Evolutionary conservation across 2,888 invertebrate genomes (phyloP).

Genomic region (Gisinianus flammeolus): DNA sequence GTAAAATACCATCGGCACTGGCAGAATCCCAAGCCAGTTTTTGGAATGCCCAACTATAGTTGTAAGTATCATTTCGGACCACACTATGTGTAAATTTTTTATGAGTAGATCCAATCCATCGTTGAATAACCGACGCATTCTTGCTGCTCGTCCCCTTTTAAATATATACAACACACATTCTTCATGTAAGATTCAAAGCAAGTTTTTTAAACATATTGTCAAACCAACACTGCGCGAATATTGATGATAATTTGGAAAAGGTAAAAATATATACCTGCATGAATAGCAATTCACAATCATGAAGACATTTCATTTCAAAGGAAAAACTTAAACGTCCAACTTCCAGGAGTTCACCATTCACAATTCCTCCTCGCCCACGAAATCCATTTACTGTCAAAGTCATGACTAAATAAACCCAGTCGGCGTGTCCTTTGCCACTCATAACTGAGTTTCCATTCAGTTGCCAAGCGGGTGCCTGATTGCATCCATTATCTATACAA

Average conservation of each 20-base stretch:
- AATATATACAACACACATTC: not conserved
- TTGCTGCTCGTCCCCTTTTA: constrained; percentile 61
- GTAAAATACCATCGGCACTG: constrained; percentile 29
- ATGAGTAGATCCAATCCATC: constrained; percentile 62
- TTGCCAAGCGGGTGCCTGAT: constrained; percentile 64
- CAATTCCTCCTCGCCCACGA: constrained; percentile 61
- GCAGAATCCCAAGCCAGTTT: constrained; percentile 59
- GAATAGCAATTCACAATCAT: constrained; percentile 66
- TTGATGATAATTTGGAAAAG: too few relatives aligned
- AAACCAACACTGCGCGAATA: too few relatives aligned
- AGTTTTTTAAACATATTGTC: not conserved
- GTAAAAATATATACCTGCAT: too few relatives aligned
- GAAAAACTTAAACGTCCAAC: constrained; percentile 65
- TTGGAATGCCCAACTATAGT: constrained; percentile 65
- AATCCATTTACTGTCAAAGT: constrained; percentile 64
- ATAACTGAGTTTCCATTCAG: constrained; percentile 63
- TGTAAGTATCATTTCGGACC: constrained; percentile 62
- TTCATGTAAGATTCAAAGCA: not conserved
- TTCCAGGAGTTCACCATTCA: constrained; percentile 61
- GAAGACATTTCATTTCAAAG: constrained; percentile 65
- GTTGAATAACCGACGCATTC: constrained; percentile 62
- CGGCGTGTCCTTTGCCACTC: constrained; percentile 64
- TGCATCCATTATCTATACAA: constrained; percentile 60
- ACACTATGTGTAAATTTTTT: constrained; percentile 62
- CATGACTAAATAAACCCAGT: constrained; percentile 65